These are phyloP conservation scores for Caenorhabditis sinica DNA, from an alignment of 2,888 invertebrate species.

Conservation along the genomic window DNA sequence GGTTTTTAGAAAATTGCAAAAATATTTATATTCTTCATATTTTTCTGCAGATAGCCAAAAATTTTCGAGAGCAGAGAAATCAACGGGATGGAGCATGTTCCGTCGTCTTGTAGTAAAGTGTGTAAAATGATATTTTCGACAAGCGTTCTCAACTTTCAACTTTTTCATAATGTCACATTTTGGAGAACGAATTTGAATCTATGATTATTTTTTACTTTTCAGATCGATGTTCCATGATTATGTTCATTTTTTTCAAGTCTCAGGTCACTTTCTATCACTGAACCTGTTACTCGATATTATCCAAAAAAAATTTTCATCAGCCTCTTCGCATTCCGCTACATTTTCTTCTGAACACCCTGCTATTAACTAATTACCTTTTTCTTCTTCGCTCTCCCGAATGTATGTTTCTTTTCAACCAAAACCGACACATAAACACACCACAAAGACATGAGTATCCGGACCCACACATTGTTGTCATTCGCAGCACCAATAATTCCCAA, in stretches of 20 bases:
- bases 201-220: too few species aligned
- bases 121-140: conserved; percentile 27
- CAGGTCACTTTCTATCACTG: too few species aligned
- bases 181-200: not conserved
- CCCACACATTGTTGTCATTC: conserved; percentile 45
- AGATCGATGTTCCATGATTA: too few species aligned
- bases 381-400: not conserved
- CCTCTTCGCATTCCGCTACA: not conserved
- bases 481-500: conserved; percentile 53
- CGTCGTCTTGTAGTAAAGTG: conserved; percentile 5
- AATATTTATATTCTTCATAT: not conserved
- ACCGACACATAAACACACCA: conserved; percentile 30
- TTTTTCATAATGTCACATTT: not conserved
- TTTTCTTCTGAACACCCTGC: not conserved
- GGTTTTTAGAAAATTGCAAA: not conserved
- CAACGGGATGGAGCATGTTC: not conserved
- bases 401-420: conserved; percentile 28
- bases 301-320: not conserved
- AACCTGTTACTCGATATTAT: too few species aligned
- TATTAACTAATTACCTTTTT: conserved; percentile 33
- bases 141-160: conserved; percentile 1
- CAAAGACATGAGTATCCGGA: conserved; percentile 43
- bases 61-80: not conserved
- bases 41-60: not conserved
- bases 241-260: too few species aligned